Evolutionary conservation across 2,888 invertebrate genomes (phyloP), one percentile per base, ranked within the genome.

Genomic region (Nebria salina): DNA sequence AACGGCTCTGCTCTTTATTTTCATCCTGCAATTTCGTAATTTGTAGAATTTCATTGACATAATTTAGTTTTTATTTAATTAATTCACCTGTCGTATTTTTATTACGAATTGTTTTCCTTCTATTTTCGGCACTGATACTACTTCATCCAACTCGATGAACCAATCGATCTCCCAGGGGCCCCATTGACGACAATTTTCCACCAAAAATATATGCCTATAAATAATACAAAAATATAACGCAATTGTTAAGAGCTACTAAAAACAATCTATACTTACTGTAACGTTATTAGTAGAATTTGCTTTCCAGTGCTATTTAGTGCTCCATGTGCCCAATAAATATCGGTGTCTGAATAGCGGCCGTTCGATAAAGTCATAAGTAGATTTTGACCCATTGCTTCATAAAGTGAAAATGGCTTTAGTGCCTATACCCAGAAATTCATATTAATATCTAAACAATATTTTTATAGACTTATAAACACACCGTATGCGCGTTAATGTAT

Each of bases 141-240:
- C 90, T 85, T 94, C 94, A 86, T 94, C 93, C 75, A 95, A 90
- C 82, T 92, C 91, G 26, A 95, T 91, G 64, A 90, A 90, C 95
- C 95, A 95, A 87, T 95, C 95, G 42, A 94, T 91, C 85, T 93
- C 94, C 94, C 95, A 95, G 8, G 92, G 91, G 65, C 93, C 93
- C 92, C 94, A 93, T 84, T 91, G 90, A 85, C 92, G 89, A 84
- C 93, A 92, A 84, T 94, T 93, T 84, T 94, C 93, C 82, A 95
- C 91, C 86, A 94, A 90, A 87, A 95, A 92, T 80, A 96, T 90
- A 86, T 94, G 94, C 84, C 96, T 96, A 73, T 77, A 82, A 64
- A 64, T 81, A 20, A 72, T 70, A 81, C 75, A 73, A 77, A 65
- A 72, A 75, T 74, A 74, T 54, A 54, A 25, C 34, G 25, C 5